Evolutionary conservation across 2,888 invertebrate genomes (phyloP).

Genomic region (Chymomyza amoena): DNA sequence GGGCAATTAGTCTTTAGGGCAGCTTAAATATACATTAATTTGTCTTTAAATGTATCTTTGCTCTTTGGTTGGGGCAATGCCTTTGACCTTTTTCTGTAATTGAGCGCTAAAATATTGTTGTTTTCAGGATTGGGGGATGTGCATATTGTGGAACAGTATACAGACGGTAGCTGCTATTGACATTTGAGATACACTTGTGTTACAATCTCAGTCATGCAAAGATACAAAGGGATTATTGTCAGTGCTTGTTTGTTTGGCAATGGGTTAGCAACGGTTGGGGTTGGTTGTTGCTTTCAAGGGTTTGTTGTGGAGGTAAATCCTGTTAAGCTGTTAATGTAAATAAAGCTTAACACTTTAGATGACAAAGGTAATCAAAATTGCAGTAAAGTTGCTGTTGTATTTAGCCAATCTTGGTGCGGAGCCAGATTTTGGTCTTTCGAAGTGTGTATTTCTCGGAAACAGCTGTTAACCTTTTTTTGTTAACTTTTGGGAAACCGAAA

Average conservation of each 20-base stretch:
- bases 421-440: no score
- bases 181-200: constrained; percentile 64
- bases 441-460: no score
- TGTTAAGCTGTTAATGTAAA: constrained; percentile 14
- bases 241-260: constrained; percentile 9
- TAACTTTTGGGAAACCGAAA: no score
- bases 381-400: background rate
- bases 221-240: constrained; percentile 70
- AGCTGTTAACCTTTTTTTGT: no score
- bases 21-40: constrained; percentile 73
- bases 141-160: background rate
- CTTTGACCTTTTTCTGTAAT: constrained; percentile 43
- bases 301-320: constrained; percentile 12
- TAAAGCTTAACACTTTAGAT: constrained; percentile 26
- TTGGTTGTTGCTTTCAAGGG: constrained; percentile 5
- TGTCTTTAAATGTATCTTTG: constrained; percentile 57
- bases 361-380: background rate
- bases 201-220: constrained; percentile 5
- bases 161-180: constrained; percentile 68
- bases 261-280: background rate
- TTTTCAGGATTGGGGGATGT: background rate
- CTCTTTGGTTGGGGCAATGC: constrained; percentile 2
- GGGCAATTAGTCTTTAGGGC: constrained; percentile 70
- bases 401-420: no score
- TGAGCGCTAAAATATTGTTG: constrained; percentile 45